phyloP scores from a whole-genome alignment of 2,113 vertebrate species.

The Hydropotes inermis region DNA sequence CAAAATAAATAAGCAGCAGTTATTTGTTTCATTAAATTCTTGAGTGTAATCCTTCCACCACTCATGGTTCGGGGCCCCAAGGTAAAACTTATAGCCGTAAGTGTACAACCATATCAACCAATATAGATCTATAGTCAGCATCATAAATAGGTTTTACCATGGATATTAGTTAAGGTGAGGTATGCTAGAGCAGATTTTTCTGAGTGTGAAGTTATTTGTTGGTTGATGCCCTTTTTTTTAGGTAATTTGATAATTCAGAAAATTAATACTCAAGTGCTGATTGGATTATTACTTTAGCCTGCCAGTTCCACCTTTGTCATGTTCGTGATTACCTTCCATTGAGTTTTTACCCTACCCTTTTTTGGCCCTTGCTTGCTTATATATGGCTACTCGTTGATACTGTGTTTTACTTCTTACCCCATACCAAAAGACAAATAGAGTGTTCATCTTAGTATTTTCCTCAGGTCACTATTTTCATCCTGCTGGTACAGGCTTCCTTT shows the following conservation, averaged over 20 bases:
- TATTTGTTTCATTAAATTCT: not conserved
- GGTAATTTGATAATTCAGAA: not conserved
- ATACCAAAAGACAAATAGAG: not conserved
- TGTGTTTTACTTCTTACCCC: not conserved
- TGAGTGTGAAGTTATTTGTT: not conserved
- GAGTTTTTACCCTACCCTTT: not conserved
- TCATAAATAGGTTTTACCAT: not conserved
- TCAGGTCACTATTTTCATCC: not conserved
- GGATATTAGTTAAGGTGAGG: not conserved
- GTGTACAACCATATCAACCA: not conserved
- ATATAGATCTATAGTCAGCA: not conserved
- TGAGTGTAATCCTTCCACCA: not conserved
- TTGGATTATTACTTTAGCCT: not conserved
- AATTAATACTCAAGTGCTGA: not conserved
- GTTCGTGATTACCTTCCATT: not conserved
- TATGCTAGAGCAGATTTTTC: not conserved
- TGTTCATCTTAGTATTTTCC: not conserved
- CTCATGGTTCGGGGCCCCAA: not conserved
- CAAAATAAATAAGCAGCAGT: not conserved
- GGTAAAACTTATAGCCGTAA: not conserved
- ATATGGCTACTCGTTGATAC: not conserved
- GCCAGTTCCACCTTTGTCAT: not conserved
- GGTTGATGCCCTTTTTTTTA: not conserved
- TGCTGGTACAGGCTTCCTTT: not conserved
- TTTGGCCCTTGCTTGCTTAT: not conserved